phyloP scores from a whole-genome alignment of 2,113 vertebrate genomes.

The Stictonetta naevosa region DNA sequence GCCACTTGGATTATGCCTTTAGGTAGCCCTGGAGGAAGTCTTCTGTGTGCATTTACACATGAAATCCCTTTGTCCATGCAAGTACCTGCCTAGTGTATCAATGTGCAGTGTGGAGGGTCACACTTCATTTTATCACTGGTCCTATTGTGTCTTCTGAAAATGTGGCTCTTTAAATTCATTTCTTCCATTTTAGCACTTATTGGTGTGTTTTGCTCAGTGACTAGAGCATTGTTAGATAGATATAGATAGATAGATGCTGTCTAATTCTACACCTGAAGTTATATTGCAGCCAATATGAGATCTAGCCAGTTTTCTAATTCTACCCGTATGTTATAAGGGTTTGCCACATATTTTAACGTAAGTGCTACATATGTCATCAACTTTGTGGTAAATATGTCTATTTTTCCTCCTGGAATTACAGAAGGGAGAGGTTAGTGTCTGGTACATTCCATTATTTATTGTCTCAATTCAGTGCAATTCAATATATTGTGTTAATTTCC shows the following conservation, averaged over 20 bases:
- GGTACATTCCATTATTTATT: slow-evolving; percentile 72
- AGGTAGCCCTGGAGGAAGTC: not conserved
- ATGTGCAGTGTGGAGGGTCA: not conserved
- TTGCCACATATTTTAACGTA: slow-evolving; percentile 71
- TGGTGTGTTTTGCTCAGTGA: not conserved
- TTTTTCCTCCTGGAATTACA: slow-evolving; percentile 68
- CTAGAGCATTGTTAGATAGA: not conserved
- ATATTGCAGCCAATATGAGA: slow-evolving; percentile 47
- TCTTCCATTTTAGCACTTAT: not conserved
- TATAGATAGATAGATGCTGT: not conserved
- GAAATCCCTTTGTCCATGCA: not conserved
- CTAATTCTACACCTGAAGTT: slow-evolving; percentile 55
- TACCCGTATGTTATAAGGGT: slow-evolving; percentile 47
- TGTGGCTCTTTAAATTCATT: not conserved
- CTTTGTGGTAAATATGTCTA: slow-evolving; percentile 73
- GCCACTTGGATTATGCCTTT: not conserved
- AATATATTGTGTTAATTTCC: slow-evolving; percentile 76
- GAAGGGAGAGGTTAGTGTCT: slow-evolving; percentile 50
- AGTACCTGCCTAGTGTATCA: not conserved
- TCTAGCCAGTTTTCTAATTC: slow-evolving; percentile 53
- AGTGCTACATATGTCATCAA: slow-evolving; percentile 69
- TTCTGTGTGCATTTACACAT: not conserved
- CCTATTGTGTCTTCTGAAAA: not conserved
- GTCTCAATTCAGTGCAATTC: slow-evolving; percentile 69
- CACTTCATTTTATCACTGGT: not conserved